A percentile compares a stretch with the other conserved stretches of the same genome.
phyloP scores from a whole-genome alignment of 1,140 invertebrate species.

The Penaeus japonicus region DNA sequence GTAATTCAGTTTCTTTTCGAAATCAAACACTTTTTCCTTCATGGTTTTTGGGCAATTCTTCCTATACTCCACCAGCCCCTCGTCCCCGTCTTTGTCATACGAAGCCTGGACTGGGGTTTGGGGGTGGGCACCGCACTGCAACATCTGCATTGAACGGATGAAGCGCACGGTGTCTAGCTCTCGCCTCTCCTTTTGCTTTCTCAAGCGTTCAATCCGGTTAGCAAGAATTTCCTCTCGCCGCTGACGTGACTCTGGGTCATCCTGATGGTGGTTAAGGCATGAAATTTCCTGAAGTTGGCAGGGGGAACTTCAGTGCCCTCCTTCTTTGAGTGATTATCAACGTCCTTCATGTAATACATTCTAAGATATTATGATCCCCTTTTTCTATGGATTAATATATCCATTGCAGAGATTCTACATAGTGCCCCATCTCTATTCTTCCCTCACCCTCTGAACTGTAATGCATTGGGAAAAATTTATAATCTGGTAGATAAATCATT shows the following conservation, averaged over 20 bases:
- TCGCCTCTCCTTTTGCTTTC: constrained; percentile 72
- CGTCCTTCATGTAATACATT: too few relatives aligned
- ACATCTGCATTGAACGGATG: constrained; percentile 80
- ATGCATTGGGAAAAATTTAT: too few relatives aligned
- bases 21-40: constrained; percentile 48
- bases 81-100: constrained; percentile 32
- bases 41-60: constrained; percentile 45
- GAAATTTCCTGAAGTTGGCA: too few relatives aligned
- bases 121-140: constrained; percentile 66
- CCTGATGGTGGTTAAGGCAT: constrained; percentile 3
- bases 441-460: too few relatives aligned
- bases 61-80: constrained; percentile 49
- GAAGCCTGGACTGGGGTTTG: constrained; percentile 15
- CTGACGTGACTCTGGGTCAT: constrained; percentile 60
- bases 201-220: constrained; percentile 73
- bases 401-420: too few relatives aligned
- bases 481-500: background rate
- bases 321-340: too few relatives aligned
- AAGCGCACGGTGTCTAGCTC: constrained; percentile 77
- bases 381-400: too few relatives aligned
- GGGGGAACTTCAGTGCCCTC: too few relatives aligned
- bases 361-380: too few relatives aligned
- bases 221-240: constrained; percentile 74
- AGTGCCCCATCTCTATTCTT: too few relatives aligned
- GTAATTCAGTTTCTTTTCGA: constrained; percentile 50